Evolutionary conservation across 2,797 vertebrate species (phyloP), one percentile per base, ranked within the genome.

Genomic region (Cirrhinus mrigala): DNA sequence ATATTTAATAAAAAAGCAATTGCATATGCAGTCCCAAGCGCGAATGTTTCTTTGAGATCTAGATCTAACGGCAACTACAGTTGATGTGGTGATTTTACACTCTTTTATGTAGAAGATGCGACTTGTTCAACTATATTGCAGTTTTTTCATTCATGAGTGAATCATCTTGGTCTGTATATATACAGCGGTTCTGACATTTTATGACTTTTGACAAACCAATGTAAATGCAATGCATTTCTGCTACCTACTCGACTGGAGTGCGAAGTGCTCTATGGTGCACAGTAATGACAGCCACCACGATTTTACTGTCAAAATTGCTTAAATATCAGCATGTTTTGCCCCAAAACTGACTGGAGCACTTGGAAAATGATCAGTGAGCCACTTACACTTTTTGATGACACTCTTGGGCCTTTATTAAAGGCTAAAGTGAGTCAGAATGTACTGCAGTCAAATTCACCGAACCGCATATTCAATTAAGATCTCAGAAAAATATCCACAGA

Each of bases 271-370:
- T 33, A 20, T 54, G 27, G 48, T 11, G 6, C 50, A 22, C 5
- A 52, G 16, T 4, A 73, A 50, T 50, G 18, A 1, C 24, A 74
- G 15, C 9, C 16, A 6, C 16, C 9, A 3, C 20, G 20, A 48
- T 71, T 46, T 71, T 71, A 71, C 37, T 48, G 14, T 48, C 44
- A 24, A 71, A 71, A 9, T 46, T 71, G 69, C 48, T 75, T 54
- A 7, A 40, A 69, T 40, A 69, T 37, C 18, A 69, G 24, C 6
- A 64, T 68, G 66, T 40, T 37, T 66, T 33, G 16, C 7, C 9
- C 0, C 29, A 66, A 37, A 18, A 37, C 16, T 8, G 3, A 18
- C 29, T 22, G 66, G 9, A 40, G 37, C 33, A 10, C 33, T 20
- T 37, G 8, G 33, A 37, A 68, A 69, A 69, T 2, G 4, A 69